Evolutionary conservation across 2,797 vertebrate genomes (phyloP).

Genomic region (Characodon lateralis): DNA sequence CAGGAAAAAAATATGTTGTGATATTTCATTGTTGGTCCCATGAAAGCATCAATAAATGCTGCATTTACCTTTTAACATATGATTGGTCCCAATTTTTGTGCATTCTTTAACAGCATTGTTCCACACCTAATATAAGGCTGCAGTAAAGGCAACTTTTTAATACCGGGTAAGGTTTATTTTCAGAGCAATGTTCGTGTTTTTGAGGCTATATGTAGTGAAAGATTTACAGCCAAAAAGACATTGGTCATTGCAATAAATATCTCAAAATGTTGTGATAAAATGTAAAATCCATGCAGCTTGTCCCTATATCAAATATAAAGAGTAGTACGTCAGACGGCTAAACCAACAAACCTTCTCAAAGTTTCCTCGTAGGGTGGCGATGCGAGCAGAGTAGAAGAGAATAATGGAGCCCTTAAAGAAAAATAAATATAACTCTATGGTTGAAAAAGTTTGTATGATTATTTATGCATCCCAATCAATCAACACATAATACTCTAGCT

Average conservation of each 20-base stretch:
- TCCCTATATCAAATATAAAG: background rate
- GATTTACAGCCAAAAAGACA: background rate
- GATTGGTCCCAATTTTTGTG: background rate
- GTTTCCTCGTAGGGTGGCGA: slow-evolving; percentile 88
- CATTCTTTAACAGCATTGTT: no score
- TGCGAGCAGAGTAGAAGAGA: slow-evolving; percentile 93
- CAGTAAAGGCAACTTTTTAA: background rate
- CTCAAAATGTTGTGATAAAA: background rate
- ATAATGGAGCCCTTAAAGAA: slow-evolving; percentile 89
- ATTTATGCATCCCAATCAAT: background rate
- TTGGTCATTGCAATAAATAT: background rate
- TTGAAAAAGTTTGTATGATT: no score
- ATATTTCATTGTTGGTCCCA: no score
- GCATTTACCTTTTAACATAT: background rate
- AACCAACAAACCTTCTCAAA: slow-evolving; percentile 82
- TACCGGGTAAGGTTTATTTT: background rate
- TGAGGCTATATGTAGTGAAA: background rate
- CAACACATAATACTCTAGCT: background rate
- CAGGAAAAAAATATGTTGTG: no score
- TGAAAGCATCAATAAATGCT: background rate
- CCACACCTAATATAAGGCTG: no score
- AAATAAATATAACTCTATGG: background rate
- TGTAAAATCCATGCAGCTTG: no score
- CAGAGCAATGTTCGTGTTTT: background rate
- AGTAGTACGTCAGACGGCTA: no score